These are phyloP conservation scores for Stenurella melanura DNA, from an alignment of 2,888 invertebrate genomes.

Conservation along the genomic window DNA sequence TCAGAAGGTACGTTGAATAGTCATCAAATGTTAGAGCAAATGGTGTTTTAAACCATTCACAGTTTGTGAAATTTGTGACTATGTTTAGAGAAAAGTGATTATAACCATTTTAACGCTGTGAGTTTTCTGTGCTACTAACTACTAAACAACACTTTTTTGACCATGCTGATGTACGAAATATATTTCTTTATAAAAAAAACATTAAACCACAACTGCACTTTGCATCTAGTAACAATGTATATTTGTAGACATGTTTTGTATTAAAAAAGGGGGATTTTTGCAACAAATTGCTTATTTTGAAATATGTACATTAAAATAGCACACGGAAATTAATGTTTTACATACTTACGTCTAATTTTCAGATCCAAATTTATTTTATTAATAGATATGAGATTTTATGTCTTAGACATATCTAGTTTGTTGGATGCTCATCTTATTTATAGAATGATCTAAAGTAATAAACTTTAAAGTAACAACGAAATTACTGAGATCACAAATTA, in stretches of 20 bases:
- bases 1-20: slow-evolving; percentile 55
- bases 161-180: not conserved
- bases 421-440: slow-evolving; percentile 42
- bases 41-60: slow-evolving; percentile 27
- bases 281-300: not conserved
- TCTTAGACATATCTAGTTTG: slow-evolving; percentile 37
- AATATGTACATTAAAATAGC: not conserved
- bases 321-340: not conserved
- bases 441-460: slow-evolving; percentile 34
- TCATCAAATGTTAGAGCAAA: slow-evolving; percentile 10
- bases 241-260: not conserved
- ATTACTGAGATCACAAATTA: not conserved
- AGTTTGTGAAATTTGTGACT: slow-evolving; percentile 35
- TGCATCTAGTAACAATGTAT: not conserved
- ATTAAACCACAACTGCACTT: not conserved
- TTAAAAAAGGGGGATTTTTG: not conserved
- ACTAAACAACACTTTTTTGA: slow-evolving; percentile 12
- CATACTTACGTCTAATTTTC: slow-evolving; percentile 8
- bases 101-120: slow-evolving; percentile 33
- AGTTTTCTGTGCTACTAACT: slow-evolving; percentile 33
- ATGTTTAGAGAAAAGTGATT: slow-evolving; percentile 22
- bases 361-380: slow-evolving; percentile 37
- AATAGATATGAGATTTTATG: slow-evolving; percentile 42
- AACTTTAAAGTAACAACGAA: slow-evolving; percentile 8
- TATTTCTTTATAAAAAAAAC: not conserved